Base-by-base conservation (phyloP, 2,888 invertebrate genomes). In the Cheilosia urbana region DNA sequence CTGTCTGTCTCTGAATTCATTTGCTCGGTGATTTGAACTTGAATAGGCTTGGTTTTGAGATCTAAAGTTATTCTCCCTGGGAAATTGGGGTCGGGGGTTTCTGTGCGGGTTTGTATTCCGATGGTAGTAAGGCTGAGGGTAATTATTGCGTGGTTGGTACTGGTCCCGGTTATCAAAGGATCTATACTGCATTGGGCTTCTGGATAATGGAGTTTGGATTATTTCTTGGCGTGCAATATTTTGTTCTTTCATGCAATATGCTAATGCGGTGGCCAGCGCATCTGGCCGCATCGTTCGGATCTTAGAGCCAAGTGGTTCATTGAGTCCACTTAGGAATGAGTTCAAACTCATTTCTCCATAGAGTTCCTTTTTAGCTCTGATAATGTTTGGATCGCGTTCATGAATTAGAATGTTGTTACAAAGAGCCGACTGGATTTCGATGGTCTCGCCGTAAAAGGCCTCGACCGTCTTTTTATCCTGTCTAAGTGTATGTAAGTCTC, bases 351-450 rank as follows among this genome's bases (percentile, higher is more conserved):
- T 58, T 58, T 58, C 58, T 17, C 34, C 17, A 15, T 27, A 58
- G 13, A 58, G 19, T 58, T 58, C 58, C 37, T 66, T 84, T 76
- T 51, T 65, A 13, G 65, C 49, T 15, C 15, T 19, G n/a, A 65
- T 21, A 1, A 65, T 34, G 6, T 34, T 65, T 34, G 17, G 49
- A 11, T 65, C 34, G 0, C 15, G 17, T 21, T 63, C 63, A 13
- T 63, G 65, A 7, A 65, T 49, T 17, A 27, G 37, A 2, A 51
- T 45, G 3, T 65, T 65, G 24, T 49, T 51, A 13, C 51, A 51
- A 2, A 51, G 6, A 1, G 65, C 37, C 2, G 51, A 49, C 7
- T 65, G 51, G 1, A 65, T 24, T 19, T 65, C 65, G 0, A 65
- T 51, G 13, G 49, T 37, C 34, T 65, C 51, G 21, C 65, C 45